These are phyloP conservation scores for Danaus plexippus DNA, from an alignment of 1,140 invertebrate genomes.

Conservation along the genomic window DNA sequence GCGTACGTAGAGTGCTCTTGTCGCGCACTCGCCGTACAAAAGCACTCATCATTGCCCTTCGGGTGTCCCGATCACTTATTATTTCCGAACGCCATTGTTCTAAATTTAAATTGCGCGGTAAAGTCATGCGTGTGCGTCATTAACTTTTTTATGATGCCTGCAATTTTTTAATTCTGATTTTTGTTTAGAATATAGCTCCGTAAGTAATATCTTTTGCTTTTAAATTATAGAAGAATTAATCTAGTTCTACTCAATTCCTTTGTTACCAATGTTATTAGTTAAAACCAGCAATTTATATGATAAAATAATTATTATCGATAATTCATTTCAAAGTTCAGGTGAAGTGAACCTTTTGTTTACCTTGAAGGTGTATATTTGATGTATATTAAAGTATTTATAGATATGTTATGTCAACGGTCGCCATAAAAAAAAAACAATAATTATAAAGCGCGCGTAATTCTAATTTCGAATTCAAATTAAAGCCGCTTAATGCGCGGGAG, in stretches of 20 bases:
- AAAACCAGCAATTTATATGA: too few relatives aligned
- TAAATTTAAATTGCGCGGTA: constrained; percentile 43
- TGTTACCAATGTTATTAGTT: too few relatives aligned
- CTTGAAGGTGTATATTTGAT: constrained; percentile 14
- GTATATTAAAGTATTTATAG: constrained; percentile 45
- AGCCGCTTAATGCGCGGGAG: constrained; percentile 71
- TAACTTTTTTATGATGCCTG: constrained; percentile 22
- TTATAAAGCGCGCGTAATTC: constrained; percentile 71
- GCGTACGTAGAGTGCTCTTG: constrained; percentile 41
- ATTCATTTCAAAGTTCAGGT: too few relatives aligned
- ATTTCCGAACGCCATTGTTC: constrained; percentile 49
- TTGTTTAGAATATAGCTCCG: too few relatives aligned
- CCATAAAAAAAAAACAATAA: constrained; percentile 67
- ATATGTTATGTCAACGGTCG: constrained; percentile 54
- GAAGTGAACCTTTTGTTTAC: too few relatives aligned
- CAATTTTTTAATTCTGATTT: constrained; percentile 2
- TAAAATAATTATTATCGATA: too few relatives aligned
- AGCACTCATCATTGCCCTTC: constrained; percentile 50
- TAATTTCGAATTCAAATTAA: constrained; percentile 73
- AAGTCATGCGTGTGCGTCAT: constrained; percentile 31
- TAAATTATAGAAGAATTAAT: too few relatives aligned
- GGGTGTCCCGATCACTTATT: constrained; percentile 53
- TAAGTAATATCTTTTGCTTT: too few relatives aligned
- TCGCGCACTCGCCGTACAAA: constrained; percentile 40
- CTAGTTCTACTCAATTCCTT: too few relatives aligned